Base-by-base conservation (phyloP, 2,113 vertebrate species). In the Nesoenas mayeri region DNA sequence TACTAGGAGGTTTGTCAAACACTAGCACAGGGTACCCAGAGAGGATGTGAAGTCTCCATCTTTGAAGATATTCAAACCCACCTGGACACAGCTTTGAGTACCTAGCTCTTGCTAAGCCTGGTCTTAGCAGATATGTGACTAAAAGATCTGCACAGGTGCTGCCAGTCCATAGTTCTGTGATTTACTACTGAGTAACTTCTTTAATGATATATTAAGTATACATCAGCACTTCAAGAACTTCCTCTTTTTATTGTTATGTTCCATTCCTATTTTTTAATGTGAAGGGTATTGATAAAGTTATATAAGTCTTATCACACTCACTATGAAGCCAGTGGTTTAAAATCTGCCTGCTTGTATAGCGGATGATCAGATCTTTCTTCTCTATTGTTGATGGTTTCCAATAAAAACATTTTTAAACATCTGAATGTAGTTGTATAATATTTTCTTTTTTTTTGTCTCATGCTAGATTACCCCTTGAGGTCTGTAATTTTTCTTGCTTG, bases 201-300 rank as follows among this genome's bases (percentile, higher is more conserved):
- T 53, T 61, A 6, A 24, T 19, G 22, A 53, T 26, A 32, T 34
- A 21, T 11, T 84, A 2, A 34, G 7, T 22, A 32, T 31, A 26
- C 38, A 64, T 38, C n/a, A 69, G 11, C 15, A 29, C 20, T 88
- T 88, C n/a, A 73, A 54, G n/a, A 72, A 26, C 7, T 58, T 38
- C 6, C 6, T 72, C 5, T 48, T 67, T 47, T 28, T 54, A 48
- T n/a, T 71, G 14, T 24, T 79, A 61, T 26, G 3, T 26, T 3
- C 5, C 1, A 4, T 4, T 66, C 6, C 7, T 28, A 1, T 25
- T 42, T 57, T 12, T 9, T 12, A 17, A 16, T 28, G 7, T 75
- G 1, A 48, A 26, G 2, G 12, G 0, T 34, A 22, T 24, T 31
- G 3, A 4, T 31, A 53, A 80, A 73, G 4, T 72, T 62, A 14